phyloP scores from a whole-genome alignment of 2,113 vertebrate genomes.

The Phylloscopus trochilus region DNA sequence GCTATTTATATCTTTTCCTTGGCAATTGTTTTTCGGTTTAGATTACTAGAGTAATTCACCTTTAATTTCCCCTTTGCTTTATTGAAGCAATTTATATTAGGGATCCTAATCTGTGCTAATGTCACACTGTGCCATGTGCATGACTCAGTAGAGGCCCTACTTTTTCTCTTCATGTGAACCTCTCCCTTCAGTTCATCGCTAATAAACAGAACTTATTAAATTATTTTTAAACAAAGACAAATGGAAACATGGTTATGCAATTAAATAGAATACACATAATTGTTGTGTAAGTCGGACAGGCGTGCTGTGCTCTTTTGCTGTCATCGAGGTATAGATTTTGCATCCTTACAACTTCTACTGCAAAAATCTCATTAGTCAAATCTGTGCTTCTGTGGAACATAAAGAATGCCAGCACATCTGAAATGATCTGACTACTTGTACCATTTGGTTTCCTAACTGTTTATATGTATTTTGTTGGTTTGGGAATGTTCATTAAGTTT shows the following conservation, averaged over 20 bases:
- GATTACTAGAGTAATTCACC: neutral
- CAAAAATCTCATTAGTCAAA: neutral
- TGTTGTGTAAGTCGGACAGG: neutral
- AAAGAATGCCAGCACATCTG: neutral
- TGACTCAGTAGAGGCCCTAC: neutral
- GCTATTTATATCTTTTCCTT: neutral
- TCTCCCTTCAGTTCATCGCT: neutral
- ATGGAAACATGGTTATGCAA: neutral
- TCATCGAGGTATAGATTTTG: neutral
- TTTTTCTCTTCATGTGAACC: neutral
- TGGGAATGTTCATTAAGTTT: neutral
- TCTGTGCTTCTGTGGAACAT: neutral
- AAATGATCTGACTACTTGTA: neutral
- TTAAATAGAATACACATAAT: neutral
- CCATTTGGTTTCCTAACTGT: neutral
- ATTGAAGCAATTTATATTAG: neutral
- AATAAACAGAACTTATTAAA: neutral
- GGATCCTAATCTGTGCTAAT: neutral
- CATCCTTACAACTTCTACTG: neutral
- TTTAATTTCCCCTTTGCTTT: slow-evolving; percentile 27
- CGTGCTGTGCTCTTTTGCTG: fast-evolving
- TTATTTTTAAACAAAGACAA: neutral
- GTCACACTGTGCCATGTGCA: neutral
- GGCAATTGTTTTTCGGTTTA: neutral
- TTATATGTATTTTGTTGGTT: neutral